phyloP scores from a whole-genome alignment of 2,888 invertebrate genomes.

The Ernsta delagoae region DNA sequence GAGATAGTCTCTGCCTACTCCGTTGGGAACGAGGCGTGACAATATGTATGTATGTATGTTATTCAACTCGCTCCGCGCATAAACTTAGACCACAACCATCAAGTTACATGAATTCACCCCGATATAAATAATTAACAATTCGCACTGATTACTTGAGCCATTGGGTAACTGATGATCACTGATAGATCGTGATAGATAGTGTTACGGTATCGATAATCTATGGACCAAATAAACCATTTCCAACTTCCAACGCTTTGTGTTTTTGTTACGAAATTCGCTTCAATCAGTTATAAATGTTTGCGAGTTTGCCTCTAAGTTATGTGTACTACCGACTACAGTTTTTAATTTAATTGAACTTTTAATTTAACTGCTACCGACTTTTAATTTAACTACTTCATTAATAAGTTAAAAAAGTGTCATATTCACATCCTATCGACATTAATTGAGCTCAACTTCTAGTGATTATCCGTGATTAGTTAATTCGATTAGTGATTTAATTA shows the following conservation, averaged over 20 bases:
- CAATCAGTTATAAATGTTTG: not conserved
- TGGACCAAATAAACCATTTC: not conserved
- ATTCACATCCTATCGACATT: no score
- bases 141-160: conserved; percentile 49
- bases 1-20: no score
- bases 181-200: conserved; percentile 56
- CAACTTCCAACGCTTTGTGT: not conserved
- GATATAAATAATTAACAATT: conserved; percentile 45
- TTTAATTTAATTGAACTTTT: no score
- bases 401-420: no score
- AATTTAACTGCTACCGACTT: no score
- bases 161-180: conserved; percentile 49
- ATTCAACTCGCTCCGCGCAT: not conserved
- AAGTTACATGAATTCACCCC: not conserved
- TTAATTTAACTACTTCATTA: no score
- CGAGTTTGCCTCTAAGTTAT: no score
- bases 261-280: not conserved
- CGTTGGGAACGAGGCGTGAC: no score
- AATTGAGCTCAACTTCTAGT: no score
- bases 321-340: no score
- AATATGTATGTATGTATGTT: no score
- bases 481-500: not conserved
- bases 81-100: not conserved
- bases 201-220: conserved; percentile 16
- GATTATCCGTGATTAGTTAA: no score